Evolutionary conservation across 2,888 invertebrate genomes (phyloP), one percentile per base, ranked within the genome.

Genomic region (Dexiosoma caninum): DNA sequence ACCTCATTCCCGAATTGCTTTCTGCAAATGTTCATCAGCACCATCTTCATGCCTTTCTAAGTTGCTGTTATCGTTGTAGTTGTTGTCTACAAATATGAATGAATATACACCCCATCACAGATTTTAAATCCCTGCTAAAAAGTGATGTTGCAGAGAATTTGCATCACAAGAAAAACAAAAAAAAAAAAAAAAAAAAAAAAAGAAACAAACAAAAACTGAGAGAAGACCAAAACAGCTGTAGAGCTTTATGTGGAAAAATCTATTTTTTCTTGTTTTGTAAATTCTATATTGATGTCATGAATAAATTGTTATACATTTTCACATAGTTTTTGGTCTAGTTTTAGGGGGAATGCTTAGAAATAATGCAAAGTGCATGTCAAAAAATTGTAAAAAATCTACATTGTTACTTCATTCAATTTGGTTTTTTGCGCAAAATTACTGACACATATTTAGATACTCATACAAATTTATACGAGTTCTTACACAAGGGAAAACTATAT

Each of bases 281-380:
- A n/a, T 66, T 32, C 14, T 42, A 27, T 57, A 76, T 67, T 69
- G 62, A 76, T 77, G 72, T 69, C 81, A 77, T 81, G 81, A 81
- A 81, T 77, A 81, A 81, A 81, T 77, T 81, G 77, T 81, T 60
- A 57, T 59, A 72, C 62, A 77, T 81, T 72, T 51, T 32, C 77
- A 77, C 77, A 64, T 66, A 35, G 42, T 78, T 78, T 35, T 30
- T n/a, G n/a, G 60, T 76, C 44, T 60, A 23, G 9, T 10, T 60
- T 6, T 9, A 30, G 30, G 27, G 14, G n/a, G 2, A 30, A 9
- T 2, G 21, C 37, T 6, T 23, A 6, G 32, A 16, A 57, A 27
- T 35, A 46, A 46, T 70, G 23, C 30, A 21, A 55, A 19, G 27
- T 53, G 3, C n/a, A 30, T 40, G 51, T 23, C 3, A 27, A 14